A percentile compares a stretch with the other conserved stretches of the same genome.
Evolutionary conservation across 2,888 invertebrate species (phyloP).

Genomic region (Lasioglossum malachurum): DNA sequence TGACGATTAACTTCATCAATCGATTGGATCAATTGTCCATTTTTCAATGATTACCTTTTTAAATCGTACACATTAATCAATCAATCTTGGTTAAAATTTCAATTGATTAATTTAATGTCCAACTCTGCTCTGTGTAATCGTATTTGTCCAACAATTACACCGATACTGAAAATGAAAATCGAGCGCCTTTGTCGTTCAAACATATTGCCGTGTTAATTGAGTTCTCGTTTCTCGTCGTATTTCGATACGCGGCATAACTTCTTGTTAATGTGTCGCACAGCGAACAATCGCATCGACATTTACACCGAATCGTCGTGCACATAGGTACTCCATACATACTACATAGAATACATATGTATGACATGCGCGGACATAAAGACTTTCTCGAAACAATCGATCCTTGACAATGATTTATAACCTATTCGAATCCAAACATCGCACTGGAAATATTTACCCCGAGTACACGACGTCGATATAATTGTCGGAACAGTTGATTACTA

Average conservation of each 20-base stretch:
- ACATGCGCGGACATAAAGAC: conserved; percentile 5
- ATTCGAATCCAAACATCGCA: conserved; percentile 48
- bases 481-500: conserved; percentile 16
- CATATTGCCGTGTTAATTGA: conserved; percentile 54
- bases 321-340: not conserved
- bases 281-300: conserved; percentile 46
- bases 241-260: conserved; percentile 47
- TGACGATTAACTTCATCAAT: too few relatives aligned
- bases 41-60: too few relatives aligned
- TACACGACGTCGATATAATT: not conserved
- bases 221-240: conserved; percentile 33
- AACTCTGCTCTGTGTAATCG: not conserved
- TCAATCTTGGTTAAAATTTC: too few relatives aligned
- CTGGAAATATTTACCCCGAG: conserved; percentile 31
- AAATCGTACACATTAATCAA: too few relatives aligned
- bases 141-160: not conserved
- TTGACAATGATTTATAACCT: conserved; percentile 46
- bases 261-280: conserved; percentile 25
- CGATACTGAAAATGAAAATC: conserved; percentile 21
- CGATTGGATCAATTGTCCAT: too few relatives aligned
- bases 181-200: conserved; percentile 30
- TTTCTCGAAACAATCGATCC: conserved; percentile 37
- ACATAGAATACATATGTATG: too few relatives aligned
- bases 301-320: not conserved
- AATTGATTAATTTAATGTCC: too few relatives aligned